A percentile compares a stretch with the other conserved stretches of the same genome.
Evolutionary conservation across 1,140 invertebrate genomes (phyloP).

Genomic region (Planococcus citri): DNA sequence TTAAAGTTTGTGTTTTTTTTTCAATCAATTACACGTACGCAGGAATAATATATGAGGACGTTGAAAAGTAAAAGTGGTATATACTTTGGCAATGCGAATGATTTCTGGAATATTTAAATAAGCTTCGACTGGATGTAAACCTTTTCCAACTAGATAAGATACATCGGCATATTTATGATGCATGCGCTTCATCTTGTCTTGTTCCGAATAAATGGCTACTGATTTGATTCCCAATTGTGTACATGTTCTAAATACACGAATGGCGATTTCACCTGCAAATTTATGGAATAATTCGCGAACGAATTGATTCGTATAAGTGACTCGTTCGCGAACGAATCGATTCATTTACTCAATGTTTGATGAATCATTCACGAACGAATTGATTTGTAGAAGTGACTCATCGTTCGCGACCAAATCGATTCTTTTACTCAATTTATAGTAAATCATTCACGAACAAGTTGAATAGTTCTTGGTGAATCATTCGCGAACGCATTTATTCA

Average conservation of each 20-base stretch:
- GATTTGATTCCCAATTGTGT: constrained; percentile 93
- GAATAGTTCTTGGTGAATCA: too few relatives aligned
- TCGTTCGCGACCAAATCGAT: too few relatives aligned
- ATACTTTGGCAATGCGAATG: constrained; percentile 76
- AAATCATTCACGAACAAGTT: too few relatives aligned
- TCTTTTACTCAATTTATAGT: too few relatives aligned
- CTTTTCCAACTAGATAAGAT: constrained; percentile 91
- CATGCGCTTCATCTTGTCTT: constrained; percentile 96
- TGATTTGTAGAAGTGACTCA: too few relatives aligned
- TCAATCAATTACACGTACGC: background rate
- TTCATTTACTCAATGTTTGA: too few relatives aligned
- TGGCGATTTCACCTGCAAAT: constrained; percentile 83
- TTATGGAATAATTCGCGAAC: too few relatives aligned
- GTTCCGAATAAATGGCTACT: constrained; percentile 96
- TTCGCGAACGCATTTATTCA: too few relatives aligned
- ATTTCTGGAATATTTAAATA: constrained; percentile 97
- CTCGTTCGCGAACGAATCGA: too few relatives aligned
- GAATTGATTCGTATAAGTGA: too few relatives aligned
- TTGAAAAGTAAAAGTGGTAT: background rate
- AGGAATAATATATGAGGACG: background rate
- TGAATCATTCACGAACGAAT: too few relatives aligned
- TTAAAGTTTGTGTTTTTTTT: too few relatives aligned
- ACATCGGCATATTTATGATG: constrained; percentile 98
- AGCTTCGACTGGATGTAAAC: constrained; percentile 86
- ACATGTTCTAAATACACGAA: constrained; percentile 94